Evolutionary conservation across 2,113 vertebrate genomes (phyloP), one percentile per base, ranked within the genome.

Genomic region (Recurvirostra avosetta): DNA sequence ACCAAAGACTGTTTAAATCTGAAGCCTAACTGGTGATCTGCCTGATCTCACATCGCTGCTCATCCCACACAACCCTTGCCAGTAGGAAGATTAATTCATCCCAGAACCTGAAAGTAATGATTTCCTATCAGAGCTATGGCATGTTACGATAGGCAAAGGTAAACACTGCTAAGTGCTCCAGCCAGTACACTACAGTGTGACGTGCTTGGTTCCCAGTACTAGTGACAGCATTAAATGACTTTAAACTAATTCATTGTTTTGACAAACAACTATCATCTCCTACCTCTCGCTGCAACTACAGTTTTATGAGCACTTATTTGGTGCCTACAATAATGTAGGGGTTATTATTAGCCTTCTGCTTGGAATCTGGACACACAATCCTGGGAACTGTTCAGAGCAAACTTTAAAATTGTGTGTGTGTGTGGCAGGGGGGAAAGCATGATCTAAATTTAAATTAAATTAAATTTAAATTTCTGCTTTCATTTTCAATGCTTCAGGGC

Each of bases 291-390:
- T 95, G 89, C 73, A 96, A 11, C 40, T 58, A 29, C 40, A 74
- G 52, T 63, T 96, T 96, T 89, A 68, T 82, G 36, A 95, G 65
- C n/a, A 49, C 59, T 81, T 72, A 80, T 47, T 90, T 88, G 59
- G 63, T 93, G 75, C 43, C 52, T 79, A 0, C 25, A 94, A 79
- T 80, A 74, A 94, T 49, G 80, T 4, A 68, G 45, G 29, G 71
- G 86, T 77, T 97, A 95, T 95, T 96, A 91, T 90, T 95, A 97
- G 92, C 66, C 36, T 79, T 82, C 63, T 91, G 92, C 77, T 90
- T 79, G 92, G 91, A 91, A 96, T 94, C 66, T 78, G 84, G 80
- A 90, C 77, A 40, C 18, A 23, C 21, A 68, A 91, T 85, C 94
- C 87, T 95, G 91, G 92, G 89, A 97, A 94, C 32, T 12, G 50